Evolutionary conservation across 2,888 invertebrate genomes (phyloP).

Genomic region (Clepsis dumicolana): DNA sequence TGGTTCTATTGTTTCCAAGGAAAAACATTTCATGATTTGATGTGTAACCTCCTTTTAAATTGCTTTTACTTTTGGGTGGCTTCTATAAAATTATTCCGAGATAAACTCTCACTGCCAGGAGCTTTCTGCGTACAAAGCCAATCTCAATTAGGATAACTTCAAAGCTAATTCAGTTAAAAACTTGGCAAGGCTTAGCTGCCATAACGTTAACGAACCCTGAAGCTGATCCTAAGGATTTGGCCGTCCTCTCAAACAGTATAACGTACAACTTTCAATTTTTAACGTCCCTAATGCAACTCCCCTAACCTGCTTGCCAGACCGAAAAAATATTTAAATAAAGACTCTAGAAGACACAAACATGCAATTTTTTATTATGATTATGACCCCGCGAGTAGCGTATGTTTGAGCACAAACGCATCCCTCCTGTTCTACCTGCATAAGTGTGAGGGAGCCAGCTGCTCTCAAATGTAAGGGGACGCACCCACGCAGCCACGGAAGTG

Average conservation of each 20-base stretch:
- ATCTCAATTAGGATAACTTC: constrained; percentile 14
- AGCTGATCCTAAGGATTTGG: neutral
- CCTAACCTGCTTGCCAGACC: neutral
- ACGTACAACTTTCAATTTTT: neutral
- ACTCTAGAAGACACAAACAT: neutral
- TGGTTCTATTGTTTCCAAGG: neutral
- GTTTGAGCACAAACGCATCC: constrained; percentile 3
- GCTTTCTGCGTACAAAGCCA: constrained; percentile 7
- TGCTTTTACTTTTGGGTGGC: neutral
- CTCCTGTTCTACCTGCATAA: neutral
- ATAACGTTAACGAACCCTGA: constrained; percentile 15
- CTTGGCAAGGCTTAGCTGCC: constrained; percentile 12
- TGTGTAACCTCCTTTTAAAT: neutral
- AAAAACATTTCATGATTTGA: neutral
- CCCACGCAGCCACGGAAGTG: constrained; percentile 40
- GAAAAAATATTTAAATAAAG: neutral
- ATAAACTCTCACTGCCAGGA: neutral
- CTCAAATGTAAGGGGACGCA: constrained; percentile 11
- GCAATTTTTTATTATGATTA: neutral
- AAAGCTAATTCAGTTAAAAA: constrained; percentile 20
- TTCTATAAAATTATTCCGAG: constrained; percentile 12
- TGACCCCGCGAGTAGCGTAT: neutral
- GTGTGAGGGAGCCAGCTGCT: neutral
- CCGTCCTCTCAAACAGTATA: neutral
- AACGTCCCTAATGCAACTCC: neutral